Base-by-base conservation (phyloP, 2,888 invertebrate genomes). In the Drosophila greeni region DNA sequence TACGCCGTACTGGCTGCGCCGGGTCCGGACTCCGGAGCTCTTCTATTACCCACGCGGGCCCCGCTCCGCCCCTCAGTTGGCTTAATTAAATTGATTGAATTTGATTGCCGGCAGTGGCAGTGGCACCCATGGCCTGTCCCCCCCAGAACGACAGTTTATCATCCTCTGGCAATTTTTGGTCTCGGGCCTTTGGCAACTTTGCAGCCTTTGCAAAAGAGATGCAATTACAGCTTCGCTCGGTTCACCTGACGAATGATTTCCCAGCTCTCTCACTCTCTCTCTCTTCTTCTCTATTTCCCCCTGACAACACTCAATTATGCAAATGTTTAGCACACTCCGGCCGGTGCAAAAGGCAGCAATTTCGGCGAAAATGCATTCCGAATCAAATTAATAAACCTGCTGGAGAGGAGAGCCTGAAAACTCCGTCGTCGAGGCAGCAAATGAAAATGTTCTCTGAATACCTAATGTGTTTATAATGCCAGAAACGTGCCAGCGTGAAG, bases 11-110 rank as follows among this genome's bases (percentile, higher is more conserved):
- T 51, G 58, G 52, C 37, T 18, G 29, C 26, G 26, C 7, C 43
- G 16, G 26, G 12, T 8, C 40, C 20, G 14, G 14, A 14, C 7
- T 8, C 40, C 20, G 14, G 14, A 14, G 18, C 51, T 51, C 52
- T 36, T 33, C 43, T 43, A 43, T 52, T 37, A n/a, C 36, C n/a
- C 29, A 26, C 51, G 43, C 23, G 5, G 43, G 26, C 16, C 24
- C 45, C 2, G 64, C 49, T 36, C 26, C 61, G 34, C 60, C 52
- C 16, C 36, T 20, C 16, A 36, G 47, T 55, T 61, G 53, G 57
- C 64, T 74, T 82, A 82, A 84, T 81, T 82, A 79, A 81, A 81
- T 81, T 81, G 82, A 82, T 84, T 81, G 76, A 82, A 84, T 82
- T 81, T 75, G 80, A 84, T 84, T 81, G 76, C 74, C 48, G 37